A percentile compares a stretch with the other conserved stretches of the same genome.
These are phyloP conservation scores for Apogon talboti DNA, from an alignment of 2,797 vertebrate species.

Conservation along the genomic window DNA sequence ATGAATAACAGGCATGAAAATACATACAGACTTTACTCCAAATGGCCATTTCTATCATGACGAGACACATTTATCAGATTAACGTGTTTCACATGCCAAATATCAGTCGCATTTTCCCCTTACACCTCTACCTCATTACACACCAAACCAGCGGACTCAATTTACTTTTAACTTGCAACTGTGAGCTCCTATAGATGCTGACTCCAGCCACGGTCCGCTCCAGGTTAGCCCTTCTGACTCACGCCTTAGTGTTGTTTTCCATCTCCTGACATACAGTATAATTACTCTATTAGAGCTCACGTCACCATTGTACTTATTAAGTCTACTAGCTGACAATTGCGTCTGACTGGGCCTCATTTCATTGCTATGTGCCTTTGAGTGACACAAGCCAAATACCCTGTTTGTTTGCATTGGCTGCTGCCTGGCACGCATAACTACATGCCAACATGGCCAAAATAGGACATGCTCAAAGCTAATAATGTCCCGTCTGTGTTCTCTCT, in stretches of 20 bases:
- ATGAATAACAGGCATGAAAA: no score
- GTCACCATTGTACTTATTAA: conserved; percentile 68
- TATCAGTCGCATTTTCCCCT: conserved; percentile 17
- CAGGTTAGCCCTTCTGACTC: conserved; percentile 52
- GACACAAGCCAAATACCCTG: conserved; percentile 75
- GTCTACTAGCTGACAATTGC: conserved; percentile 69
- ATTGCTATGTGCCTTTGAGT: conserved; percentile 74
- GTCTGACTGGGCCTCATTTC: conserved; percentile 75
- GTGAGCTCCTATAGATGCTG: conserved; percentile 4
- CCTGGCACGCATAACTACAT: conserved; percentile 61
- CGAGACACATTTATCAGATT: not conserved
- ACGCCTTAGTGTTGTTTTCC: conserved; percentile 39
- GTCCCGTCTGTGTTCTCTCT: conserved; percentile 65
- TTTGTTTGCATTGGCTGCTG: conserved; percentile 79
- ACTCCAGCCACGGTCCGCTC: conserved; percentile 14
- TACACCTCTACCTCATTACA: conserved; percentile 49
- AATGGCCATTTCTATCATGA: no score
- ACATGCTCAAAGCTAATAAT: conserved; percentile 73
- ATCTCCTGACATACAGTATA: conserved; percentile 48
- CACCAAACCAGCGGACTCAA: conserved; percentile 29
- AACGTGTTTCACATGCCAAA: conserved; percentile 11
- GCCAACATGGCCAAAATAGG: conserved; percentile 79
- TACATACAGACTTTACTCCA: no score
- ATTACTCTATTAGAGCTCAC: conserved; percentile 66
- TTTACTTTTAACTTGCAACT: conserved; percentile 32